phyloP scores from a whole-genome alignment of 1,140 invertebrate species.

The Drosophila mauritiana region DNA sequence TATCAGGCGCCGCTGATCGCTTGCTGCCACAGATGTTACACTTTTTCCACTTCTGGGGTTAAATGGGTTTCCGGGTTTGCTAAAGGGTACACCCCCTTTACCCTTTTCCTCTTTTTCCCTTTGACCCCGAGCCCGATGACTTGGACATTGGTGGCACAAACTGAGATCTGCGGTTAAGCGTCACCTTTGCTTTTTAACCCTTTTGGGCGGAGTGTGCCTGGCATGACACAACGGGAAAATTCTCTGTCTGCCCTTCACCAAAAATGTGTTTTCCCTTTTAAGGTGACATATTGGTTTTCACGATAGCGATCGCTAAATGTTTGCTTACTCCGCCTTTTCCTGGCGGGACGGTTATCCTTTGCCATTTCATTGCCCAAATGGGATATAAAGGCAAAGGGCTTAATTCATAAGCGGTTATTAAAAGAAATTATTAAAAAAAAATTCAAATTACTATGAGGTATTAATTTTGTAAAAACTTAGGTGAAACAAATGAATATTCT shows the following conservation, averaged over 20 bases:
- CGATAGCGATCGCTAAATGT: constrained; percentile 70
- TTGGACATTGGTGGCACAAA: constrained; percentile 55
- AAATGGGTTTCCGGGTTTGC: constrained; percentile 30
- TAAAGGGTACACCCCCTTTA: constrained; percentile 40
- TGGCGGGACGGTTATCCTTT: not conserved
- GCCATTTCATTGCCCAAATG: constrained; percentile 31
- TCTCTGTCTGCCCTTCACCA: constrained; percentile 25
- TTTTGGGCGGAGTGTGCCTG: constrained; percentile 49
- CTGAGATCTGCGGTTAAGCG: constrained; percentile 56
- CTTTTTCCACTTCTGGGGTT: constrained; percentile 54
- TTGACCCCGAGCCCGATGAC: constrained; percentile 57
- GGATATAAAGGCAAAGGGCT: constrained; percentile 2
- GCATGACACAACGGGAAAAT: constrained; percentile 69
- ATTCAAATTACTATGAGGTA: not conserved
- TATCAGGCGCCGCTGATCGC: constrained; percentile 65
- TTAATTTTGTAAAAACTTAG: not conserved
- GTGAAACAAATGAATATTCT: not conserved
- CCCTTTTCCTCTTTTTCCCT: not conserved
- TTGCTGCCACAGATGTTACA: constrained; percentile 69
- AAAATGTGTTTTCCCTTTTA: constrained; percentile 56
- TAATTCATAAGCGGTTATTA: not conserved
- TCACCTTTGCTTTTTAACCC: constrained; percentile 77
- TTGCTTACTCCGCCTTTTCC: constrained; percentile 24
- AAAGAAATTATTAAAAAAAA: not conserved
- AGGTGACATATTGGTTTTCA: constrained; percentile 77